Evolutionary conservation across 2,888 invertebrate genomes (phyloP).

Genomic region (Operophtera brumata): DNA sequence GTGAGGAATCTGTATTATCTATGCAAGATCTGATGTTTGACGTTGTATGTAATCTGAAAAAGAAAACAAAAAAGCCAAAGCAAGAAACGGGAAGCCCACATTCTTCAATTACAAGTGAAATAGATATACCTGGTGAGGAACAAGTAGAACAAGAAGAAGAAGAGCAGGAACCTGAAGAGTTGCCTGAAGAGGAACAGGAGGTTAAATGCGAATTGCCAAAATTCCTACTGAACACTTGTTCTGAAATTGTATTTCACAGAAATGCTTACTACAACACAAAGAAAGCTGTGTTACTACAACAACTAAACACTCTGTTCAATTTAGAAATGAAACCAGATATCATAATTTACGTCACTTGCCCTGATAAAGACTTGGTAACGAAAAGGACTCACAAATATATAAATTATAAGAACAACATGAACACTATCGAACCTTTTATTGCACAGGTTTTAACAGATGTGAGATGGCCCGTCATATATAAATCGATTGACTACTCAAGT

Average conservation of each 20-base stretch:
- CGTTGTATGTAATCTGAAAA: slow-evolving; percentile 53
- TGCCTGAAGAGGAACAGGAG: slow-evolving; percentile 42
- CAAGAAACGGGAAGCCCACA: slow-evolving; percentile 20
- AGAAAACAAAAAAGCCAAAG: slow-evolving; percentile 46
- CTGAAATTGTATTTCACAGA: slow-evolving; percentile 42
- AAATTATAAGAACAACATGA: slow-evolving; percentile 50
- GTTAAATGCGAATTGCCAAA: slow-evolving; percentile 56
- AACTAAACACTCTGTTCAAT: slow-evolving; percentile 55
- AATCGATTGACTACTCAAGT: slow-evolving; percentile 45
- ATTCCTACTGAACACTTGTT: slow-evolving; percentile 57
- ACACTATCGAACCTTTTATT: slow-evolving; percentile 44
- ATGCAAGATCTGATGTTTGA: slow-evolving; percentile 52
- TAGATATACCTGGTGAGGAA: slow-evolving; percentile 29
- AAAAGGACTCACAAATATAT: slow-evolving; percentile 58
- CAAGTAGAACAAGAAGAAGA: slow-evolving; percentile 36
- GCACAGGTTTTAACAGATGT: slow-evolving; percentile 39
- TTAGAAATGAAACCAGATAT: slow-evolving; percentile 67
- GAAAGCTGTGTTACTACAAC: slow-evolving; percentile 50
- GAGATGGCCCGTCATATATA: slow-evolving; percentile 62
- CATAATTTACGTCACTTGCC: slow-evolving; percentile 79
- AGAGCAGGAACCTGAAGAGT: slow-evolving; percentile 40
- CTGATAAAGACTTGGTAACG: slow-evolving; percentile 75
- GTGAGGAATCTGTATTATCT: slow-evolving; percentile 56
- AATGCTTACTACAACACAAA: slow-evolving; percentile 48
- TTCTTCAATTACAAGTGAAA: slow-evolving; percentile 46